Evolutionary conservation across 2,113 vertebrate species (phyloP).

Genomic region (Erinaceus europaeus): DNA sequence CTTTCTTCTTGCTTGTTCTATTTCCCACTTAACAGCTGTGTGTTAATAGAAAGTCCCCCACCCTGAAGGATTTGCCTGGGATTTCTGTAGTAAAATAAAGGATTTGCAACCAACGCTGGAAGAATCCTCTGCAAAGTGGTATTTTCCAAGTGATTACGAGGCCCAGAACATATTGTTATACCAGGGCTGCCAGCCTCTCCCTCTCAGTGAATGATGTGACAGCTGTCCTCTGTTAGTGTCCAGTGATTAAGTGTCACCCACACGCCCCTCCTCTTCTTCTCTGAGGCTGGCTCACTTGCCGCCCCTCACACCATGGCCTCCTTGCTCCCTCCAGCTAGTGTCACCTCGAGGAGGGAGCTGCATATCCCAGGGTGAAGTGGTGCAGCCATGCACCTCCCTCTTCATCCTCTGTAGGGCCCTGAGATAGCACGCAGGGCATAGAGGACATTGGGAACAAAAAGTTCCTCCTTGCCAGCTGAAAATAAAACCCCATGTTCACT

Average conservation of each 20-base stretch:
- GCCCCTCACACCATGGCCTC: too few species aligned
- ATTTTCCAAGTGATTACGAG: conserved; percentile 85
- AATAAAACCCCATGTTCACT: not conserved
- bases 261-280: conserved; percentile 79
- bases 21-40: conserved; percentile 82
- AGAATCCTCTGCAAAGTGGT: conserved; percentile 80
- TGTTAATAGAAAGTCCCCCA: conserved; percentile 84
- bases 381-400: not conserved
- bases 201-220: conserved; percentile 75
- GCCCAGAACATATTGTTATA: conserved; percentile 81
- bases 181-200: conserved; percentile 64
- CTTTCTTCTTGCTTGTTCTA: conserved; percentile 68
- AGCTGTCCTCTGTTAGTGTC: conserved; percentile 88
- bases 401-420: too few species aligned
- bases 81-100: conserved; percentile 86
- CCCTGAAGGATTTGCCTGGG: conserved; percentile 83
- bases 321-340: conserved; percentile 58
- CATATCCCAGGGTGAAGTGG: too few species aligned
- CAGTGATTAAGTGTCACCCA: conserved; percentile 86
- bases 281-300: conserved; percentile 52
- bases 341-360: conserved; percentile 52
- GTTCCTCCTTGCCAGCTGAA: not conserved
- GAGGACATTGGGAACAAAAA: not conserved
- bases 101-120: conserved; percentile 81
- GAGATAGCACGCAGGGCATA: not conserved